These are phyloP conservation scores for Palythoa grandiflora DNA, from an alignment of 92 coral and sea anemone genomes.

Conservation along the genomic window DNA sequence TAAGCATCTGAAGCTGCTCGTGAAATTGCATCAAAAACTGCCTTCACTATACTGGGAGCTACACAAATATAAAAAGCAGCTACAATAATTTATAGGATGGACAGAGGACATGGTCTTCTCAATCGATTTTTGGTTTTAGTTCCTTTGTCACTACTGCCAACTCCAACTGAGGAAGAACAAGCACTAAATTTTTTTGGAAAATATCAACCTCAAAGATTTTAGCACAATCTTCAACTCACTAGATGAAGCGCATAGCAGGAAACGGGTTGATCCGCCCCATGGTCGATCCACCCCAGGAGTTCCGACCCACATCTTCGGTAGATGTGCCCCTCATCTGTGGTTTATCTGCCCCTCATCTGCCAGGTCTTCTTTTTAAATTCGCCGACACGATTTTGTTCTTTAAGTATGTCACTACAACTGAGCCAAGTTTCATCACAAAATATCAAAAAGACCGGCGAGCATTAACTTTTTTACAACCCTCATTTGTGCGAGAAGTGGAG, in stretches of 20 bases:
- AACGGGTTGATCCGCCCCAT: too few relatives aligned
- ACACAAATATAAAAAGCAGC: conserved; percentile 51
- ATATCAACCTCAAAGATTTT: conserved; percentile 3
- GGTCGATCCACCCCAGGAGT: too few relatives aligned
- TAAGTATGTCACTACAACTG: too few relatives aligned
- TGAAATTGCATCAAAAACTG: conserved; percentile 20
- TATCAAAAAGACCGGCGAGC: too few relatives aligned
- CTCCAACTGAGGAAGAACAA: conserved; percentile 11
- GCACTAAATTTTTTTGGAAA: conserved; percentile 11
- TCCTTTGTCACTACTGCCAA: conserved; percentile 30
- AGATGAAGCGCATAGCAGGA: conserved; percentile 3
- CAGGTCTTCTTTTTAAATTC: too few relatives aligned
- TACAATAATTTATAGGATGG: conserved; percentile 25
- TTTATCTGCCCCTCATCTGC: too few relatives aligned
- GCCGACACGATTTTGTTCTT: too few relatives aligned
- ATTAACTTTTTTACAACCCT: too few relatives aligned
- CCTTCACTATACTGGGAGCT: conserved; percentile 33
- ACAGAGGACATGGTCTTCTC: background rate
- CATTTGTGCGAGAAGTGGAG: too few relatives aligned
- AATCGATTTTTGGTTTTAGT: conserved; percentile 35
- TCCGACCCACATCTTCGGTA: too few relatives aligned
- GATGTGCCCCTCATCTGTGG: too few relatives aligned
- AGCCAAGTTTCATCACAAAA: too few relatives aligned
- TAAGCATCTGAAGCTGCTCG: conserved; percentile 51
- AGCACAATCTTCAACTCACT: conserved; percentile 10